Evolutionary conservation across 1,140 invertebrate species (phyloP), one percentile per base, ranked within the genome.

Genomic region (Pseudoatta argentina): DNA sequence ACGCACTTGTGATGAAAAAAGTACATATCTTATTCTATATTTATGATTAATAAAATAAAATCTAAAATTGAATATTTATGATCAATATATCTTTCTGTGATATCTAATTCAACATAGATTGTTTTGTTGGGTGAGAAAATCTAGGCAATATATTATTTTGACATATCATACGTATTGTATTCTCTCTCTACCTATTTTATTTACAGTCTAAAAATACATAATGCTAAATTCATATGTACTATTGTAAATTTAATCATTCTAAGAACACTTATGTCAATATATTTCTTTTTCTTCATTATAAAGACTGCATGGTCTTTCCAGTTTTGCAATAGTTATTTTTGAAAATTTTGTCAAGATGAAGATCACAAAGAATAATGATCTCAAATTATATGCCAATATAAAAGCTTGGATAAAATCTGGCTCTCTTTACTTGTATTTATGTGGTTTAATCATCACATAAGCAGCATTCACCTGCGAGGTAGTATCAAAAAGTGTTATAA

Each of bases 171-270:
- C 91, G 57, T 71, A 88, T 73, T 91, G 85, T 91, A 88, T 91
- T 90, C 87, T 91, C 73, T 91, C 44, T 91, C 86, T 91, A 91
- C n/a, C 82, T 91, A 91, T 66, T 91, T 92, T 93, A 92, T 93
- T 88, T 93, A 93, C 91, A 93, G 67, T 90, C 92, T 92, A 92
- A 92, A 92, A 92, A 91, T 93, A 92, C 88, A 89, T 90, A 88
- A 55, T 89, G 87, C 91, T 89, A 79, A 78, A 86, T 90, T 61
- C 67, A 86, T 86, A 48, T 83, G 66, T 86, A 79, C 24, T 51
- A 44, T 85, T 85, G 79, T 30, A 85, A 87, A 87, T 90, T 83
- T 61, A 76, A 76, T 87, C 86, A 82, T 75, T 91, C 85, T 88
- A 91, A 91, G 87, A 88, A 91, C 87, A 90, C 89, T 88, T 88